phyloP scores from a whole-genome alignment of 1,140 invertebrate genomes.

The Nasonia longicornis region DNA sequence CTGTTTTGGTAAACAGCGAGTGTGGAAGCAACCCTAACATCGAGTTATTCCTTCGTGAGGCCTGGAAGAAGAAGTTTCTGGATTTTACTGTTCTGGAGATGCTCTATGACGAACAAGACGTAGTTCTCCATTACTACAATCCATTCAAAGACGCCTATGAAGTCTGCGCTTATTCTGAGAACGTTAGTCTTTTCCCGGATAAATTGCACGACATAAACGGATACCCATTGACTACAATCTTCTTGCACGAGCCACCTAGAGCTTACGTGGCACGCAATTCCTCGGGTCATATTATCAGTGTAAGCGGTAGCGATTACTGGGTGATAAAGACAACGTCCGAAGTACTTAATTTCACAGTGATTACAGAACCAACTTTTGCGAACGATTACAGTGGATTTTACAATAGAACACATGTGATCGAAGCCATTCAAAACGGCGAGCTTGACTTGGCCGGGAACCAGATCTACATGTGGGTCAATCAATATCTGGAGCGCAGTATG shows the following conservation, averaged over 20 bases:
- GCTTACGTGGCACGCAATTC: not conserved
- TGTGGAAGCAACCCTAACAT: not conserved
- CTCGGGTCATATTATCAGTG: not conserved
- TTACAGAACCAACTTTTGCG: not conserved
- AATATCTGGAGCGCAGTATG: not conserved
- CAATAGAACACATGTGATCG: not conserved
- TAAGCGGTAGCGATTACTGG: not conserved
- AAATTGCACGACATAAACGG: conserved; percentile 35
- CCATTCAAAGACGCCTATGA: conserved; percentile 22
- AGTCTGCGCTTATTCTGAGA: not conserved
- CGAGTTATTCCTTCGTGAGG: not conserved
- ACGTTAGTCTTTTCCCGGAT: conserved; percentile 28
- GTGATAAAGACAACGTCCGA: not conserved
- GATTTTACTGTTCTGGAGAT: conserved; percentile 20
- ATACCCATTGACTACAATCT: not conserved
- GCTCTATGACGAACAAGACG: not conserved
- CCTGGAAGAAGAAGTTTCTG: not conserved
- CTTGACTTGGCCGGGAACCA: not conserved
- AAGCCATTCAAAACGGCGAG: not conserved
- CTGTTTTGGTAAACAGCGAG: not conserved
- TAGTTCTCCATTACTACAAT: conserved; percentile 36
- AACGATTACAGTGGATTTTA: not conserved
- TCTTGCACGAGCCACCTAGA: not conserved
- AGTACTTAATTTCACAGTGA: conserved; percentile 36
- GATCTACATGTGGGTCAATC: accelerated